Base-by-base conservation (phyloP, 1,140 invertebrate species). In the Danaus melanippus region DNA sequence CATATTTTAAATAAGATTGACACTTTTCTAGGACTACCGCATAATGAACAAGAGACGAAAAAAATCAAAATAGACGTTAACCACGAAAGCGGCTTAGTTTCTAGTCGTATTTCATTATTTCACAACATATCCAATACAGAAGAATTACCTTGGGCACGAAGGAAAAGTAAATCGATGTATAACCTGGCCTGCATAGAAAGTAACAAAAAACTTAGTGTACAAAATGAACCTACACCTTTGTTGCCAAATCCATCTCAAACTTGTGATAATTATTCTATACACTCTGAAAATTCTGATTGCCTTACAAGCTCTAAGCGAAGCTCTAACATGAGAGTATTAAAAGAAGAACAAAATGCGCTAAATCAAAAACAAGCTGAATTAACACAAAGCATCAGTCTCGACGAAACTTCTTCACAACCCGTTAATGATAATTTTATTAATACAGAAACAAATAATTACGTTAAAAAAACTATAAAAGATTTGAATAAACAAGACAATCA, bases 1-100 rank as follows among this genome's bases (percentile, higher is more conserved):
- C 79, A 82, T 50, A 86, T 86, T 64, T 66, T 86, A 53, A 84
- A 74, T 64, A 86, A 84, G 66, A 81, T 86, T 50, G 84, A 86
- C 50, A 82, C 70, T 57, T 86, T 82, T 67, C 76, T 76, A 69
- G 77, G 71, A 43, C 78, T 74, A 58, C 64, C 76, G 49, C 65
- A 55, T 47, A 46, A 50, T 55, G 71, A 59, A 41, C 61, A 76
- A 47, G 60, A 70, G 51, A 58, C 61, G 17, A 63, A 66, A 49
- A 53, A 57, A 47, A 61, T 68, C 42, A 49, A 47, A 4, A 60
- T 50, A 39, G 60, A 60, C 50, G 62, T 64, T 17, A 71, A 58
- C 52, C 69, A 69, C 40, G 81, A 82, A 47, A 84, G 62, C 64
- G 84, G 84, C 53, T 64, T 86, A 62, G 84, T 86, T 11, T 86